Base-by-base conservation (phyloP, 2,888 invertebrate genomes). In the Chymomyza caudatula region DNA sequence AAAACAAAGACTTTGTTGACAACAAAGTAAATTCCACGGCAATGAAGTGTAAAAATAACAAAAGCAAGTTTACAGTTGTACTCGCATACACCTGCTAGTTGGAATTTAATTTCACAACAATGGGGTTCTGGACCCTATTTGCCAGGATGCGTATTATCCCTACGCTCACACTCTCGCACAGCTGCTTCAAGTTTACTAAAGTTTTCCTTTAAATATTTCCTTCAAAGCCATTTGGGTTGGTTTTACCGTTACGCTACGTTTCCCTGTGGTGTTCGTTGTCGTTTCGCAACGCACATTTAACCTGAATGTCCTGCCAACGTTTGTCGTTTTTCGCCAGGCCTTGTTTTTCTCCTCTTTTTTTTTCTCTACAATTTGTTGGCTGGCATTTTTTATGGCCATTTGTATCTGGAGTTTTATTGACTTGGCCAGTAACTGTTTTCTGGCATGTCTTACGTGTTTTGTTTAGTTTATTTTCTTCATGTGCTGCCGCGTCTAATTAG, bases 21-120 rank as follows among this genome's bases (percentile, higher is more conserved):
- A 79, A 82, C 80, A 82, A 80, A 85, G 80, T 80, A 82, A 84
- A 85, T 82, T 83, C 84, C 74, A 78, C 74, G 77, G 85, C 82
- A 82, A 82, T 85, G 82, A 82, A 82, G 82, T 82, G 84, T 85
- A 82, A 82, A 81, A 81, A 81, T 80, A 81, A 81, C 80, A 85
- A 81, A 85, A 81, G 85, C 85, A 75, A 68, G 65, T 77, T 65
- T 15, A 47, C n/a, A 61, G 11, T 53, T n/a, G 13, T 17, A 6
- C 53, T 60, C 22, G 53, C 23, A 47, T 25, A 43, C 43, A 58
- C 43, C 74, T 61, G 56, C 63, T 80, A 76, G 85, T 77, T 85
- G 79, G 85, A 80, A 80, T 80, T 80, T 82, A 80, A 80, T 85
- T 80, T 80, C 85, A 73, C 82, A 79, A 79, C 83, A 80, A 80